Conservation (phyloP, 1,140 invertebrate species). For the Sycophaga agraensis region DNA sequence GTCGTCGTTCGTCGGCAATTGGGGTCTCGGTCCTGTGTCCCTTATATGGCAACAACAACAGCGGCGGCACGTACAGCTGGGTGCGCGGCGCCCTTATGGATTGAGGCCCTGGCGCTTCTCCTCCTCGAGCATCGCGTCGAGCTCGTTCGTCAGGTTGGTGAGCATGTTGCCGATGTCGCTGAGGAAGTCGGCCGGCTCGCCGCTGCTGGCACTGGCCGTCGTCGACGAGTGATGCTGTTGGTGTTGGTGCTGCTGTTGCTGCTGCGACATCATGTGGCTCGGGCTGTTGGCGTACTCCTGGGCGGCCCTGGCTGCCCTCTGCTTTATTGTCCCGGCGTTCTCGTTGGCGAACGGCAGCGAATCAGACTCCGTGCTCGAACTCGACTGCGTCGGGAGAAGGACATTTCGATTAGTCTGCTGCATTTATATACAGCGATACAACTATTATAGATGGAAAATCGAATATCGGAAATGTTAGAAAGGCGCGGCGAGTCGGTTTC, state of each 20-base stretch:
- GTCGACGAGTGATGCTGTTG: constrained; percentile 35
- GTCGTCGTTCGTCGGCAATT: neutral
- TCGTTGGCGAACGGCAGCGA: constrained; percentile 98
- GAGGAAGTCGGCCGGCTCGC: constrained; percentile 84
- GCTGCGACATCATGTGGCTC: constrained; percentile 36
- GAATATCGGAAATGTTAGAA: too few relatives aligned
- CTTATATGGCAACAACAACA: constrained; percentile 42
- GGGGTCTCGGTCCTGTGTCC: constrained; percentile 16
- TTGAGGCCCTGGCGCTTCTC: constrained; percentile 79
- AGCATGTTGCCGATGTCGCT: constrained; percentile 97
- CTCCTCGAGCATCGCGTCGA: constrained; percentile 92
- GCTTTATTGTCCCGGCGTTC: constrained; percentile 96
- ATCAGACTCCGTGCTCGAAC: constrained; percentile 93
- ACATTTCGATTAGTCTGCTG: too few relatives aligned
- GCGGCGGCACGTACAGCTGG: constrained; percentile 35
- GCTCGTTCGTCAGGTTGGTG: constrained; percentile 88
- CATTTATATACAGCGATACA: too few relatives aligned
- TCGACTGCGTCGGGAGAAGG: too few relatives aligned
- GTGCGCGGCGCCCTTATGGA: constrained; percentile 44
- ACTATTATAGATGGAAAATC: too few relatives aligned
- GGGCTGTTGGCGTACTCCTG: constrained; percentile 58
- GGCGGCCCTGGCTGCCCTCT: constrained; percentile 62
- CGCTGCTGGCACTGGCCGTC: constrained; percentile 61
- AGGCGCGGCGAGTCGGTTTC: too few relatives aligned
- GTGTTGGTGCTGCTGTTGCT: constrained; percentile 1